Evolutionary conservation across 2,113 vertebrate species (phyloP).

Genomic region (Heterotis niloticus): DNA sequence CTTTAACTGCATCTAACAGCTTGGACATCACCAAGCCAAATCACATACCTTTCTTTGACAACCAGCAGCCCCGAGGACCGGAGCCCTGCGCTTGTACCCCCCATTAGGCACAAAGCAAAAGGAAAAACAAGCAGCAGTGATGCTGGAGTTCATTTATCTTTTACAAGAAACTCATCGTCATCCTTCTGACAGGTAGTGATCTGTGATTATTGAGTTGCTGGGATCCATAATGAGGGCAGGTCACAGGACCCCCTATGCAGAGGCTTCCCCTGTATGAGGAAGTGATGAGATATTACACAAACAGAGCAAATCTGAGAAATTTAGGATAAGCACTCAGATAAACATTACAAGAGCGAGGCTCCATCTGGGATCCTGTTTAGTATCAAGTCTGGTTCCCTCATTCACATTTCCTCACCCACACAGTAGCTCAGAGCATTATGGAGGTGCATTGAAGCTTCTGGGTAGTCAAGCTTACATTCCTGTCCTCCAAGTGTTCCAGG

Average conservation of each 20-base stretch:
- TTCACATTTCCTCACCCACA: no score
- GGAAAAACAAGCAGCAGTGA: not conserved
- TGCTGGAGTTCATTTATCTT: not conserved
- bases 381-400: no score
- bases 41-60: slow-evolving; percentile 38
- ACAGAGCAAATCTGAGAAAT: no score
- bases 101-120: not conserved
- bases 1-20: not conserved
- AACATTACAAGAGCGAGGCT: no score
- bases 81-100: not conserved
- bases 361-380: no score
- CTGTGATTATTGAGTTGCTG: not conserved
- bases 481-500: no score
- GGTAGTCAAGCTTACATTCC: no score
- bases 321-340: no score
- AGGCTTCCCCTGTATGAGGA: not conserved
- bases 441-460: no score
- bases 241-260: not conserved
- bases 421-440: no score
- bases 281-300: no score
- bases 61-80: slow-evolving; percentile 22
- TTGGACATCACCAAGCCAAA: slow-evolving; percentile 36
- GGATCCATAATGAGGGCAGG: not conserved
- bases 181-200: not conserved
- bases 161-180: not conserved